phyloP scores from a whole-genome alignment of 1,140 invertebrate genomes.

The Dendrolimus punctatus region DNA sequence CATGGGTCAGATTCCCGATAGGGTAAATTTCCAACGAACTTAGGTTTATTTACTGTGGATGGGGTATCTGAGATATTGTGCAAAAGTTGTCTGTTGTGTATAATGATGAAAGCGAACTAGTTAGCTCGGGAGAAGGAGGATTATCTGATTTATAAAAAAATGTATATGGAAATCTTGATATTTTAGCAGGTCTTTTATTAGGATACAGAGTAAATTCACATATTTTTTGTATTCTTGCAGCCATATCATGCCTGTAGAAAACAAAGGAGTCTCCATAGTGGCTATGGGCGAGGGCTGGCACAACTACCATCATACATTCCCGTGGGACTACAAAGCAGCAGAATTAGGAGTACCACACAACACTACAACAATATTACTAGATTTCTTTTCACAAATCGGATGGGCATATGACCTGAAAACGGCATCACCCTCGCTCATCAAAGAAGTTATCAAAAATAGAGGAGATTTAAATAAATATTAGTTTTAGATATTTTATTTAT shows the following conservation, averaged over 20 bases:
- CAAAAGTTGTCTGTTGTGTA: too few relatives aligned
- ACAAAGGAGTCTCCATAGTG: slow-evolving; percentile 73
- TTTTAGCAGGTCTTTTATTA: too few relatives aligned
- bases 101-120: too few relatives aligned
- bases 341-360: slow-evolving; percentile 75
- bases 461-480: slow-evolving; percentile 17
- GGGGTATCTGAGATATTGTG: too few relatives aligned
- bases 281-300: slow-evolving; percentile 84
- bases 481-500: background rate
- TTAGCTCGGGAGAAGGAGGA: too few relatives aligned
- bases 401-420: slow-evolving; percentile 86
- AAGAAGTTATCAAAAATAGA: slow-evolving; percentile 58
- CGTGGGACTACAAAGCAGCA: slow-evolving; percentile 87
- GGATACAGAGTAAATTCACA: background rate
- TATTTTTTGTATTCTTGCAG: slow-evolving; percentile 57
- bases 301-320: slow-evolving; percentile 95
- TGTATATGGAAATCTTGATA: too few relatives aligned
- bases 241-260: slow-evolving; percentile 77
- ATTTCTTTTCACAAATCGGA: slow-evolving; percentile 80
- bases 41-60: too few relatives aligned
- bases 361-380: slow-evolving; percentile 77
- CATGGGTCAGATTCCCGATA: too few relatives aligned
- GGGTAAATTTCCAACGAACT: too few relatives aligned
- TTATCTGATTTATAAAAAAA: too few relatives aligned
- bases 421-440: slow-evolving; percentile 73